Base-by-base conservation (phyloP, 1,140 invertebrate genomes). In the Triops longicaudatus region DNA sequence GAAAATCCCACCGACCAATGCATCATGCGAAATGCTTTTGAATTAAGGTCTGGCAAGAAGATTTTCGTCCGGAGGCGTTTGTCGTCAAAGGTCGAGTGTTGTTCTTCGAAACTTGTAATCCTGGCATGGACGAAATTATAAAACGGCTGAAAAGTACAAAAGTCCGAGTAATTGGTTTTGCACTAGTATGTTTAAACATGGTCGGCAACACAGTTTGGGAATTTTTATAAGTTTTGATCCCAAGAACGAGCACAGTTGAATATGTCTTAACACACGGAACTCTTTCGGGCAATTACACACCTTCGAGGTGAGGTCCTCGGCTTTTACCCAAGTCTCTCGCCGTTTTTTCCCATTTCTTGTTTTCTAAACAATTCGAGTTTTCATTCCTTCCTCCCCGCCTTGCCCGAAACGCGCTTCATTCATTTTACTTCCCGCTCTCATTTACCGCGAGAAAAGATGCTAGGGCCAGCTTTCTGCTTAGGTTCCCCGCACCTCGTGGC, bases 201-300 rank as follows among this genome's bases (percentile, higher is more conserved):
- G 50, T 63, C 50, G 17, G 22, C 17, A 22, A n/a, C 50, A 63
- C 50, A 6, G 6, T 0, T 0, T 10, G 50, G 44, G n/a, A 37
- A 37, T 7, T 37, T 10, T 63, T 63, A 6, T 9, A 17, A 22
- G 50, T 63, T 63, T 10, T 17, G 6, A 22, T 63, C 50, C 50
- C 14, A 2, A 63, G 50, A 63, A 63, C 10, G 14, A 63, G 50
- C 50, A 63, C 50, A 63, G 22, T 63, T n/a, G 50, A 17, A 17
- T 63, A 63, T 22, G 50, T 63, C 50, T 63, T 63, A 17, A 63
- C 50, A 63, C 50, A 63, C 50, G 50, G 50, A 63, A 63, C 50
- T 63, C 50, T 63, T 63, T 63, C 50, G 22, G n/a, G 50, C 50
- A 63, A 63, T 63, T 63, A 63, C 50, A 63, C 50, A 63, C 50